Evolutionary conservation across 1,140 invertebrate genomes (phyloP), one percentile per base, ranked within the genome.

Genomic region (Andricus grossulariae): DNA sequence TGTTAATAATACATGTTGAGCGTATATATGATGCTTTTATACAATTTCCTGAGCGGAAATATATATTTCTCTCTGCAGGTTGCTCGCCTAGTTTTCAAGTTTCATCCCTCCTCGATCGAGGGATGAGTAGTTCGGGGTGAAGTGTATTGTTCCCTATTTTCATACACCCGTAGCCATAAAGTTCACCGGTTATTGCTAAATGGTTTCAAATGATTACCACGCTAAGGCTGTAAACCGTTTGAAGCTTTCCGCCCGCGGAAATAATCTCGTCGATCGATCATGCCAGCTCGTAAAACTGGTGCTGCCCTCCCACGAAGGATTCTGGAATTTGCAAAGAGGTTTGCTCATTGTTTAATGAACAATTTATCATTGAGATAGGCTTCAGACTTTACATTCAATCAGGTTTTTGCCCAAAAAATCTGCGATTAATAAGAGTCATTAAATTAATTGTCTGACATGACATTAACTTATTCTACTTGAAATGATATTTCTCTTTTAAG

Each of bases 181-280:
- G 55, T 73, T 49, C 57, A 25, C 19, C 71, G 70, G 75, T 79
- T 79, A 85, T 82, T 75, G 49, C 57, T 73, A 83, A 80, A 80
- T 60, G 77, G 18, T 71, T 77, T 81, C 71, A 32, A 80, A 77
- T 71, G 45, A 49, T 75, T 54, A 70, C 52, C 75, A 52, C 71
- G n/a, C 80, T 72, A 55, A 51, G 76, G 49, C 80, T 80, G 76
- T 83, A 84, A 86, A 86, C 84, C 70, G 74, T 80, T 85, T 78
- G 39, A 81, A 85, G 80, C 71, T 25, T 82, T 82, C 80, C 72
- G 73, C 73, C 71, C 57, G 74, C 49, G 77, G 73, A 83, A 80
- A 66, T 82, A 85, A 86, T 85, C 79, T 79, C 49, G 15, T 15
- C 70, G 50, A 83, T 85, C 84, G 85, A 86, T 85, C 78, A 78